These are phyloP conservation scores for Eulithis testata DNA, from an alignment of 2,888 invertebrate species.

Conservation along the genomic window DNA sequence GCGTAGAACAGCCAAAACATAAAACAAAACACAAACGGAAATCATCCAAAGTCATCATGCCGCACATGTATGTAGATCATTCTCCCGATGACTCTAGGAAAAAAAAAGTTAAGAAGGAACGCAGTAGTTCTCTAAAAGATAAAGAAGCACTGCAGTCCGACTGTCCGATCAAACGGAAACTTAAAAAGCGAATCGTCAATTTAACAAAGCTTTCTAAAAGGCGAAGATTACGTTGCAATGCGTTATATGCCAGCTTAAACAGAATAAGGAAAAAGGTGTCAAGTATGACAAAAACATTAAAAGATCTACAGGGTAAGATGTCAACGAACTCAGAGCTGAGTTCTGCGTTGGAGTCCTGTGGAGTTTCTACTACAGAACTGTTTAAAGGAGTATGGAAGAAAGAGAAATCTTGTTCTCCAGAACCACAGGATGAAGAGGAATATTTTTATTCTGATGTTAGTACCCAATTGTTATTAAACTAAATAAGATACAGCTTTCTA, in stretches of 20 bases:
- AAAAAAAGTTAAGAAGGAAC: neutral
- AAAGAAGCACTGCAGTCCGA: neutral
- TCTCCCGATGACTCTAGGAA: neutral
- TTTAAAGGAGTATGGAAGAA: constrained; percentile 17
- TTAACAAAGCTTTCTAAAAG: constrained; percentile 24
- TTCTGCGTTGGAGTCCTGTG: constrained; percentile 2
- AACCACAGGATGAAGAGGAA: constrained; percentile 17
- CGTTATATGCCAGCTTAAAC: constrained; percentile 20
- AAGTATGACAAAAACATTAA: neutral
- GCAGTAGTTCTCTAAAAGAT: neutral
- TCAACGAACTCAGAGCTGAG: neutral
- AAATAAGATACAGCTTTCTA: no score
- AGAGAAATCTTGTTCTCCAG: constrained; percentile 14
- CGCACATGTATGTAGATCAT: neutral
- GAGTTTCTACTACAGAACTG: constrained; percentile 9
- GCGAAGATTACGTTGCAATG: constrained; percentile 26
- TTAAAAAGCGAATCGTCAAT: constrained; percentile 21
- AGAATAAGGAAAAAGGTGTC: constrained; percentile 24
- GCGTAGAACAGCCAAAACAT: constrained; percentile 1
- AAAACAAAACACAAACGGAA: constrained; percentile 7
- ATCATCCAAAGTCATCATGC: constrained; percentile 4
- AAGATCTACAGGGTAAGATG: constrained; percentile 13
- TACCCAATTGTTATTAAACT: neutral
- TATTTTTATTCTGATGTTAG: constrained; percentile 19
- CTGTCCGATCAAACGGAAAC: constrained; percentile 15